Conservation (phyloP, 2,888 invertebrate genomes). For the Dryocosmus kuriphilus region DNA sequence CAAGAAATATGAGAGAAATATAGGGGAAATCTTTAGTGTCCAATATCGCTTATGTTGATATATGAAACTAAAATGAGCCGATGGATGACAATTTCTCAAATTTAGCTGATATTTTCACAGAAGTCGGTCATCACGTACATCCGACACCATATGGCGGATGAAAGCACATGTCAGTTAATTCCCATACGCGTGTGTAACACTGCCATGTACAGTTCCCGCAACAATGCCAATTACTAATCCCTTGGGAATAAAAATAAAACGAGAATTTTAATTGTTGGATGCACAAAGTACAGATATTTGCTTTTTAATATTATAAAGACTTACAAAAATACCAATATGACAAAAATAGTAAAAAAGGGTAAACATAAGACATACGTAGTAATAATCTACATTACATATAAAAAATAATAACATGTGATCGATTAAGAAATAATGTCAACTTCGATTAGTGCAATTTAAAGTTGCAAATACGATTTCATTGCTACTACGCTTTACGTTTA, state of each 20-base stretch:
- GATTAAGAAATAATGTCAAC: too few species aligned
- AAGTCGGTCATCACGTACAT: slow-evolving; percentile 11
- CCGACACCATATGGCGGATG: slow-evolving; percentile 11
- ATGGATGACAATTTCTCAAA: not conserved
- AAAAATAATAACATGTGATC: too few species aligned
- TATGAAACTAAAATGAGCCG: too few species aligned
- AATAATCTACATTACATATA: too few species aligned
- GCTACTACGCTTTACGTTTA: not conserved
- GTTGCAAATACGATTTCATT: not conserved
- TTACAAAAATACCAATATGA: too few species aligned
- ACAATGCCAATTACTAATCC: not conserved
- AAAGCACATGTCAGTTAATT: slow-evolving; percentile 12
- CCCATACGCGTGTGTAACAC: not conserved
- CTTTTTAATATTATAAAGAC: too few species aligned
- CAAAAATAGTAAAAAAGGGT: too few species aligned
- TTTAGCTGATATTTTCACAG: slow-evolving; percentile 13
- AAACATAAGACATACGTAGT: too few species aligned
- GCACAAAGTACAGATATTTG: too few species aligned
- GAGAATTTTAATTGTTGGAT: not conserved
- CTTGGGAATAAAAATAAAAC: not conserved
- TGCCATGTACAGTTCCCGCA: not conserved
- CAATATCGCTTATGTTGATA: too few species aligned
- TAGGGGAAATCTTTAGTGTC: too few species aligned
- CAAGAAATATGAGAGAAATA: too few species aligned
- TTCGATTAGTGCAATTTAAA: not conserved